Evolutionary conservation across 2,797 vertebrate species (phyloP), one percentile per base, ranked within the genome.

Genomic region (Glossophaga mutica): DNA sequence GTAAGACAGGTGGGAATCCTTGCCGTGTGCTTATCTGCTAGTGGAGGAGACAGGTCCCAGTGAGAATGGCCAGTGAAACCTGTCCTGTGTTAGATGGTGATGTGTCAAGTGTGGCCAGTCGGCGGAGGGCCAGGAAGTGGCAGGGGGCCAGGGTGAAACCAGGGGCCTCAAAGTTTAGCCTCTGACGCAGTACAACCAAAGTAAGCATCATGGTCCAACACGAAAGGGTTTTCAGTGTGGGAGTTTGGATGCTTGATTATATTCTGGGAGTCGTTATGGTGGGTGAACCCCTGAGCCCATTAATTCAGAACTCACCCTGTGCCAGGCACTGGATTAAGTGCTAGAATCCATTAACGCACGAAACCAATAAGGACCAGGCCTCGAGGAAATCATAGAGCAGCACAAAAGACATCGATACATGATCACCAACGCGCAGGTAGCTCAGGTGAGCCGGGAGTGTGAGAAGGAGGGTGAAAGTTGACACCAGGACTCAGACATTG

Each of bases 1-100:
- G n/a, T 68, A 57, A 82, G 67, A 19, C 90, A 83, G 88, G 42
- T 42, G 44, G 91, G 50, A 81, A 59, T 39, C 44, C 44, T 21
- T 4, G 16, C 5, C 44, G 19, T 48, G 37, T 22, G 8, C 39
- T 29, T 68, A n/a, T 87, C 42, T 87, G 71, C 44, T 4, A 15
- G 14, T 5, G 14, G 12, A 83, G 19, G 37, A 73, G 29, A 52
- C 39, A 65, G 37, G 37, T 1, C 3, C 26, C 52, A 93, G 29
- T 3, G 3, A 50, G 37, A 34, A 4, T 50, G 46, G 26, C 29
- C 82, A 67, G 32, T 22, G 19, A 50, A 55, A 19, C 18, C n/a
- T 68, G 16, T 18, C 3, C 15, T 39, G 12, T 1, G 11, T 73
- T 19, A n/a, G 34, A 48, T 0, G 37, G 34, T 1, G 21, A 15